Base-by-base conservation (phyloP, 2,888 invertebrate genomes). In the Leptopterna dolabrata region DNA sequence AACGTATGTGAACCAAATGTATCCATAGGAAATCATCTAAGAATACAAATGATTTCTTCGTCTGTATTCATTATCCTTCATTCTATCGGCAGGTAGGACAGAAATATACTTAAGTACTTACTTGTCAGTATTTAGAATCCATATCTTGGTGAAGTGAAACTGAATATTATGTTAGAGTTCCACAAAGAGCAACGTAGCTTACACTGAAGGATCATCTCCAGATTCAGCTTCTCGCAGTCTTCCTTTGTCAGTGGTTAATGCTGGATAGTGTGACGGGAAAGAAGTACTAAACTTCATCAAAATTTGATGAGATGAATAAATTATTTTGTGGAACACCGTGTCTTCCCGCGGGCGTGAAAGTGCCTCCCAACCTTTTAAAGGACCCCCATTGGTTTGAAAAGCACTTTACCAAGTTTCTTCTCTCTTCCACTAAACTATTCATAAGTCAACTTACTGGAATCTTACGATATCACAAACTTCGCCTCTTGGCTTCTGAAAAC, bases 221-320 rank as follows among this genome's bases (percentile, higher is more conserved):
- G 24, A 0, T 6, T 27, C n/a, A 6, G 19, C 24, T 24, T 63
- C 63, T 27, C 63, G 24, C 63, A 19, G n/a, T 6, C 16, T 24
- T 63, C 24, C 27, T 6, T 19, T 9, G 24, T 27, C 63, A 7
- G 63, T 6, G 63, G 63, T 63, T 24, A 51, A 63, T 63, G 63
- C 27, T 63, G 13, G 24, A 63, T 63, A 63, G 63, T 63, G 63
- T 63, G 63, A 0, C 1, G 63, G 63, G 63, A 63, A 63, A 63
- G 63, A 63, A 63, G 63, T 19, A 24, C 63, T 63, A 63, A 63
- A 63, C 63, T 63, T 63, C 63, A 24, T 63, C 63, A 63, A 63
- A 63, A 36, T 73, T 73, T 73, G 73, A 73, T 73, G 73, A 36
- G 73, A 73, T 78, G 78, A 78, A 78, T 78, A 78, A 78, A 78